Conservation (phyloP, 1,140 invertebrate species). For the Eriosoma lanigerum region DNA sequence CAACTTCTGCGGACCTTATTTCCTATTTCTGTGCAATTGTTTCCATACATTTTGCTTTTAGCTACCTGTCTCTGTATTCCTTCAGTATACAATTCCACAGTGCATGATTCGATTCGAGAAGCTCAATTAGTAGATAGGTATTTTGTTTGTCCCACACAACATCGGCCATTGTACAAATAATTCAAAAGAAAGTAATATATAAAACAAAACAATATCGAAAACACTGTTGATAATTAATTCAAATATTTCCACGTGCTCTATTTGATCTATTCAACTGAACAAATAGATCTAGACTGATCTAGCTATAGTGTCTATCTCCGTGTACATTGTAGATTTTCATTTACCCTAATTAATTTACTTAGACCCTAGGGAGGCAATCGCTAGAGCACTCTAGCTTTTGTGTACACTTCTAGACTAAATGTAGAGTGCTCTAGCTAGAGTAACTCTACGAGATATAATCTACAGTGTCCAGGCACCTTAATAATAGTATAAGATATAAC, state of each 20-base stretch:
- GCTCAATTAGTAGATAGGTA: slow-evolving; percentile 9
- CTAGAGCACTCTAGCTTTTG: no score
- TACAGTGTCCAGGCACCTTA: no score
- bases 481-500: no score
- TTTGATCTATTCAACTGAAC: slow-evolving; percentile 28
- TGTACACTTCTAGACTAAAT: no score
- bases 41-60: slow-evolving; percentile 32
- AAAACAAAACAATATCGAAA: no score
- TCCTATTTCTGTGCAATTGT: slow-evolving; percentile 15
- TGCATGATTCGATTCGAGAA: slow-evolving; percentile 28
- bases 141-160: slow-evolving; percentile 25
- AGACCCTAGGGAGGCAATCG: no score
- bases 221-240: background rate
- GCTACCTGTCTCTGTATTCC: slow-evolving; percentile 11
- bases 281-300: slow-evolving; percentile 36
- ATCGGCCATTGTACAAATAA: slow-evolving; percentile 10
- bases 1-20: slow-evolving; percentile 16
- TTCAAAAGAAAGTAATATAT: slow-evolving; percentile 20
- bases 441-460: no score
- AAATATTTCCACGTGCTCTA: slow-evolving; percentile 16
- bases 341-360: no score
- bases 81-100: slow-evolving; percentile 28
- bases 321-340: no score
- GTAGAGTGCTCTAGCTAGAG: no score
- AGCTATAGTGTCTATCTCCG: no score